Evolutionary conservation across 2,888 invertebrate species (phyloP), one percentile per base, ranked within the genome.

Genomic region (Euplagia quadripunctaria): DNA sequence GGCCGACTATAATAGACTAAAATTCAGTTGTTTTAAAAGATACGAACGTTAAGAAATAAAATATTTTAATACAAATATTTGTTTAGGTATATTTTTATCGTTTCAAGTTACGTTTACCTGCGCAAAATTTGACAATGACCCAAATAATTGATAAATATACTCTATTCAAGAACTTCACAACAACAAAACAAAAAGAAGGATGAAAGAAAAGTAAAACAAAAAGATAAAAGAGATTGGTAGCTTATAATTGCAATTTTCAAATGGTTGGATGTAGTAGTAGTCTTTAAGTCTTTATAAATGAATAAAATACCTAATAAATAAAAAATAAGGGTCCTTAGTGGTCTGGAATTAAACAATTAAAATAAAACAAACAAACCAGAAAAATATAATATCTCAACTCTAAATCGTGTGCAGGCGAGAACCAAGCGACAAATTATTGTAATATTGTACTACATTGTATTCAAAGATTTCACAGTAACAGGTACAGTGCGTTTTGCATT

Each of bases 381-480:
- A n/a, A 4, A 31, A 31, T 31, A 31, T 1, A 58, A 20, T 58
- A 20, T 20, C 20, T 20, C 4, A 4, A 20, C 0, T 58, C 58
- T n/a, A 58, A 11, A 58, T 58, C 20, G 5, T 1, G 12, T 20
- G n/a, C n/a, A 20, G 20, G 20, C 9, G 5, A 20, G 20, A 31
- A 52, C 12, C 16, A 46, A 70, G 41, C 49, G 31, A 49, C 41
- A 43, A 66, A 58, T n/a, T n/a, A n/a, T n/a, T n/a, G n/a, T n/a
- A n/a, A n/a, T n/a, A n/a, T n/a, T n/a, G n/a, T n/a, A n/a, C n/a
- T n/a, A n/a, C n/a, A n/a, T 65, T 51, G 43, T 42, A 73, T 72
- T 64, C 68, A 79, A 70, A 68, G 71, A 61, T 61, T 61, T 61
- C 4, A 58, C 58, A 20, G 20, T 72, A 76, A 66, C 49, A 66